Base-by-base conservation (phyloP, 2,888 invertebrate species). In the Athalia circularis region DNA sequence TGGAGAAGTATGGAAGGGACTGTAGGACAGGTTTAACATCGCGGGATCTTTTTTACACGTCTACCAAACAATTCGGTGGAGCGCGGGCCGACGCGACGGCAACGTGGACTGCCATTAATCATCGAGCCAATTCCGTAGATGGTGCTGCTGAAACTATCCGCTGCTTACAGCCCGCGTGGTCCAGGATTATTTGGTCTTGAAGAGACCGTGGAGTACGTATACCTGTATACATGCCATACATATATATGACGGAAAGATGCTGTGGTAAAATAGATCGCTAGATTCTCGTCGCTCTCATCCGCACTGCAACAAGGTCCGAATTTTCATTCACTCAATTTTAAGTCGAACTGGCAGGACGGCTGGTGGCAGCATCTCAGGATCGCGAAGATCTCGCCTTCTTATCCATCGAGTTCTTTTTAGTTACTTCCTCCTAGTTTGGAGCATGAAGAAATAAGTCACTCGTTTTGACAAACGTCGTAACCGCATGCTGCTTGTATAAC, bases 51-150 rank as follows among this genome's bases (percentile, higher is more conserved):
- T 89, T 89, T 90, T 89, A 87, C 88, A 83, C 86, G 87, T 86
- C 86, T 85, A 85, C 85, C 85, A 80, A 85, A 85, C 86, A 85
- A 84, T 85, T 83, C 81, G 82, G 79, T 79, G 74, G 79, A 76
- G 80, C 79, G 82, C 80, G 64, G 83, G 81, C 83, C 57, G 29
- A 29, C 29, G 29, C 77, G 65, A 48, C 77, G 77, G 77, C 65
- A 64, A 77, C 77, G 43, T 61, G n/a, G 72, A 52, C 70, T 85
- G 84, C 87, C 90, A 90, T 89, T 89, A 89, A 90, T 89, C 89
- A 89, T 90, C 88, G 84, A 86, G 88, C 84, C 87, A 88, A 90
- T 90, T 89, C 89, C 90, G 86, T 88, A 89, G 89, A 89, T 89
- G 89, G 89, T 86, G 75, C 62, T 62, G 64, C 75, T 64, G 75